Evolutionary conservation across 2,113 vertebrate genomes (phyloP).

Genomic region (Anser brachyrhynchus): DNA sequence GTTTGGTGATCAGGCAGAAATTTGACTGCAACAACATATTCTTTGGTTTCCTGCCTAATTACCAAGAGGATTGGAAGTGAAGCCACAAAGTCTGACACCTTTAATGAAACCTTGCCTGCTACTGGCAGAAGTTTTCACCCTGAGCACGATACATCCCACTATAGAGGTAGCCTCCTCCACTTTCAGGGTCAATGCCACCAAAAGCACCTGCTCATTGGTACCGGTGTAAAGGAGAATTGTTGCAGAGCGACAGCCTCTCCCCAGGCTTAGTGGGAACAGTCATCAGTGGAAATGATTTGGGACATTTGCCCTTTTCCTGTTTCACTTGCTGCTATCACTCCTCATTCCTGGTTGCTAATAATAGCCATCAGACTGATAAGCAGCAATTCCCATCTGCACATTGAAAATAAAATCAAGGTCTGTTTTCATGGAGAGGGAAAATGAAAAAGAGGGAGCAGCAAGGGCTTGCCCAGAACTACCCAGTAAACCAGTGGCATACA

Average conservation of each 20-base stretch:
- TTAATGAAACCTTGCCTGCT: constrained; percentile 34
- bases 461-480: background rate
- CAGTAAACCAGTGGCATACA: background rate
- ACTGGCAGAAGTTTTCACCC: background rate
- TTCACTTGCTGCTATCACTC: background rate
- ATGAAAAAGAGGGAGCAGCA: background rate
- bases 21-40: constrained; percentile 50
- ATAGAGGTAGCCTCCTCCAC: background rate
- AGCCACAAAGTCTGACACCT: constrained; percentile 26
- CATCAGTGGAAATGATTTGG: background rate
- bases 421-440: background rate
- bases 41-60: constrained; percentile 35
- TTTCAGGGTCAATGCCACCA: background rate
- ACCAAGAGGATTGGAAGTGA: background rate
- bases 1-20: constrained; percentile 58
- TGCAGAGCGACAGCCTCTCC: background rate
- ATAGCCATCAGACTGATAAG: background rate
- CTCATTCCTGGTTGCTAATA: background rate
- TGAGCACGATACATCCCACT: background rate
- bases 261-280: background rate
- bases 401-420: background rate
- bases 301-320: background rate
- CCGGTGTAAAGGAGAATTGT: background rate
- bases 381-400: background rate
- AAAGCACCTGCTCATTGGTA: constrained; percentile 16